A percentile compares a stretch with the other conserved stretches of the same genome.
Evolutionary conservation across 1,140 invertebrate species (phyloP).

Genomic region (Stenopsyche tienmushanensis): DNA sequence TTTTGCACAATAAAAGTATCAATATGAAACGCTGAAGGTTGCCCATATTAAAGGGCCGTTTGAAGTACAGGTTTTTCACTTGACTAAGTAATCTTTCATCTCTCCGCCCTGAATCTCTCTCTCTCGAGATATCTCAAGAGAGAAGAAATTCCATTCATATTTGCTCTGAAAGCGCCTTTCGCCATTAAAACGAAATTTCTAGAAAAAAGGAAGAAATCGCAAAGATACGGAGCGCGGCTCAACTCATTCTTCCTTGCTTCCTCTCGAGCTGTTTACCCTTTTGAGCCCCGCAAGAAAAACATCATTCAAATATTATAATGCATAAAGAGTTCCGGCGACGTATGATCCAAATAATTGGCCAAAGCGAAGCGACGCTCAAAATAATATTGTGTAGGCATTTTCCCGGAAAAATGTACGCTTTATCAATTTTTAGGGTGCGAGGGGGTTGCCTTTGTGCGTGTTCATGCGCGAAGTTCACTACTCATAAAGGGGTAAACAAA

Average conservation of each 20-base stretch:
- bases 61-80: constrained; percentile 2
- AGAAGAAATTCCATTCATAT: constrained; percentile 15
- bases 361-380: not conserved
- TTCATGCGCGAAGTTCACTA: not conserved
- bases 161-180: not conserved
- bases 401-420: not conserved
- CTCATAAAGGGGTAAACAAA: not conserved
- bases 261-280: not conserved
- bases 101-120: not conserved
- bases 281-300: not conserved
- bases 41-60: not conserved
- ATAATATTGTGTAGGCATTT: not conserved
- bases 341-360: not conserved
- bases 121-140: not conserved
- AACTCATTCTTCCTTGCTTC: not conserved
- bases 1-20: not conserved
- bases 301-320: not conserved
- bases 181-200: constrained; percentile 12
- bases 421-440: too few relatives aligned
- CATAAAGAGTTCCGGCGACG: not conserved
- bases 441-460: too few relatives aligned
- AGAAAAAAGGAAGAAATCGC: not conserved
- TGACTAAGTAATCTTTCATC: constrained; percentile 11
- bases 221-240: too few relatives aligned
- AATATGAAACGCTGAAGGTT: constrained; percentile 2